Base-by-base conservation (phyloP, 1,140 invertebrate genomes). In the Bombyx mori region DNA sequence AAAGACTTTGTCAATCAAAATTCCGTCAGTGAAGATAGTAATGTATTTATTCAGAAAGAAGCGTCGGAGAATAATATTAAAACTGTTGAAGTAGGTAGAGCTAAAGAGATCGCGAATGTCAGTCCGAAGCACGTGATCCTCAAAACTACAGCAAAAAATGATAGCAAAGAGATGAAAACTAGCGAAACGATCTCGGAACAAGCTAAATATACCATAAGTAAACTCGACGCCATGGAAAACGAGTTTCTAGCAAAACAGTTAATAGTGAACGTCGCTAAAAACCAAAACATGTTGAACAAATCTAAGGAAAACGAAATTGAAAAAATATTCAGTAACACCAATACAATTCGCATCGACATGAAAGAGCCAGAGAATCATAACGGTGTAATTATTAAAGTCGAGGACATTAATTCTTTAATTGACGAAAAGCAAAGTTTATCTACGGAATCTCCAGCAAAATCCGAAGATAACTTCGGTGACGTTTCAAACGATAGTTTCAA, bases 31-130 rank as follows among this genome's bases (percentile, higher is more conserved):
- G 46, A 54, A 42, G 47, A 51, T 26, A 42, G 44, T 4, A 52
- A 26, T 26, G 47, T 47, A 5, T 43, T 54, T 44, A 9, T 22
- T 45, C 8, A 6, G 26, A 44, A 44, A 22, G 10, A 7, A 45
- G 12, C 43, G 6, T 45, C 9, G 26, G 43, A 44, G 8, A 44
- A 54, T 18, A 53, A 59, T 7, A n/a, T 26, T 42, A 54, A 47
- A 44, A 52, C 57, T 69, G 81, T 87, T 62, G 89, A 85, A 85
- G 79, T 75, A 75, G 87, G 82, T 58, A 90, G 70, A 79, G 89
- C 79, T 60, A 88, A 85, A 67, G 88, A 89, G 69, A 81, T 75
- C 64, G 77, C 82, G 47, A 88, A 82, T 60, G 74, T 79, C 61
- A 61, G 68, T 12, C 76, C 87, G 43, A 88, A 87, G 63, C 87